Conservation (phyloP, 2,888 invertebrate species). For the Acrocyrtus sp. region DNA sequence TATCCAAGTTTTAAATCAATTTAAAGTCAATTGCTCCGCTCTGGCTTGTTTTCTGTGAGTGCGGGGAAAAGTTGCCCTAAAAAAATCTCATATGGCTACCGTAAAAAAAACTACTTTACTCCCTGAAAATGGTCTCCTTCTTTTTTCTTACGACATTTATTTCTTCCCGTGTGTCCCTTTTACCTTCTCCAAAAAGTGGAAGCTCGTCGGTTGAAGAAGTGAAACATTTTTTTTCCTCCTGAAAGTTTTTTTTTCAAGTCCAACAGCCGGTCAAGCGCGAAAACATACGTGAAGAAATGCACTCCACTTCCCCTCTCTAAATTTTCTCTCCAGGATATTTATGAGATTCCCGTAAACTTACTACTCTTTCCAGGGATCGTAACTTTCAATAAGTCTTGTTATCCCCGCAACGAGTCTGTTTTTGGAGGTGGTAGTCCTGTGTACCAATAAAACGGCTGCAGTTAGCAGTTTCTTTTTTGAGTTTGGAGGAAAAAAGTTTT, state of each 20-base stretch:
- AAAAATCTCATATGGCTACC: slow-evolving; percentile 3
- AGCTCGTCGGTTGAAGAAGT: not conserved
- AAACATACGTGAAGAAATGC: not conserved
- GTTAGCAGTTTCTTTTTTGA: not conserved
- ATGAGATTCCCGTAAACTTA: slow-evolving; percentile 26
- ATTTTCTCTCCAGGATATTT: slow-evolving; percentile 28
- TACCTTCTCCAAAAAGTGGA: too few species aligned
- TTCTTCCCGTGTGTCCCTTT: not conserved
- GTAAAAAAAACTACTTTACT: not conserved
- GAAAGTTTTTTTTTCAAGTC: not conserved
- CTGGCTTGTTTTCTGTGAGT: slow-evolving; percentile 15
- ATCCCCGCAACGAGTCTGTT: slow-evolving; percentile 13
- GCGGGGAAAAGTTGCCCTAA: not conserved
- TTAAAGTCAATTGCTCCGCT: slow-evolving; percentile 34
- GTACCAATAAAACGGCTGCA: not conserved
- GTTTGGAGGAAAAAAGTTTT: slow-evolving; percentile 15
- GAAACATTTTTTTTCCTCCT: too few species aligned
- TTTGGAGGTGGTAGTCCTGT: slow-evolving; percentile 1
- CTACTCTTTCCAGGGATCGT: slow-evolving; percentile 11
- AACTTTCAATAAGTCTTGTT: slow-evolving; percentile 46
- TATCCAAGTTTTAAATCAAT: slow-evolving; percentile 48
- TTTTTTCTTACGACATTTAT: not conserved
- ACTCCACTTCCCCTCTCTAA: not conserved
- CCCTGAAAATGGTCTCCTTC: not conserved
- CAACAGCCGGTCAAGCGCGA: not conserved